Percentiles rank a stretch among this genome's conserved stretches.
These are phyloP conservation scores for Tragelaphus oryx DNA, from an alignment of 2,797 vertebrate genomes.

Conservation along the genomic window DNA sequence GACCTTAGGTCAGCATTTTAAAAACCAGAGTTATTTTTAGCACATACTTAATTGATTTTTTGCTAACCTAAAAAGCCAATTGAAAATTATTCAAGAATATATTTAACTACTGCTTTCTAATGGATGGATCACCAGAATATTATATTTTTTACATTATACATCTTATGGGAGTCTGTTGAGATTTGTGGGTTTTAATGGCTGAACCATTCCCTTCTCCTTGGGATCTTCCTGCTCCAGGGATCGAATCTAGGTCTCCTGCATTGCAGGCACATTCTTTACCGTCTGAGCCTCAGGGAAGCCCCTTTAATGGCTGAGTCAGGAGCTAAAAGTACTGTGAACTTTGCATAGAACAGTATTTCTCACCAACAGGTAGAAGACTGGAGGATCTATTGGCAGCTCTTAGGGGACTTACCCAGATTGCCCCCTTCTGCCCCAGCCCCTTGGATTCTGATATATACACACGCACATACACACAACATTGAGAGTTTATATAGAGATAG, in stretches of 20 bases:
- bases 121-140: not conserved
- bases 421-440: not conserved
- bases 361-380: not conserved
- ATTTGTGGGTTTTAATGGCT: not conserved
- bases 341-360: not conserved
- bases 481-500: not conserved
- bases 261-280: not conserved
- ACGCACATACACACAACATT: not conserved
- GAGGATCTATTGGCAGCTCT: not conserved
- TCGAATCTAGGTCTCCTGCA: not conserved
- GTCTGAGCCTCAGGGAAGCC: not conserved
- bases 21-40: not conserved
- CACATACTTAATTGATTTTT: not conserved
- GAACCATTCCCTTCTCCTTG: not conserved
- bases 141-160: not conserved
- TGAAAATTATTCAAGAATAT: not conserved
- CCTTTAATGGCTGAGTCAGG: not conserved
- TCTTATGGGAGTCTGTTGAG: not conserved
- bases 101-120: not conserved
- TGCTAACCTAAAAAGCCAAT: slow-evolving; percentile 5
- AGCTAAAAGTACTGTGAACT: not conserved
- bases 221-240: not conserved
- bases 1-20: not conserved
- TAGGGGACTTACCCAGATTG: not conserved
- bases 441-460: not conserved